Base-by-base conservation (phyloP, 2,797 vertebrate species). In the Epinephelus awoara region DNA sequence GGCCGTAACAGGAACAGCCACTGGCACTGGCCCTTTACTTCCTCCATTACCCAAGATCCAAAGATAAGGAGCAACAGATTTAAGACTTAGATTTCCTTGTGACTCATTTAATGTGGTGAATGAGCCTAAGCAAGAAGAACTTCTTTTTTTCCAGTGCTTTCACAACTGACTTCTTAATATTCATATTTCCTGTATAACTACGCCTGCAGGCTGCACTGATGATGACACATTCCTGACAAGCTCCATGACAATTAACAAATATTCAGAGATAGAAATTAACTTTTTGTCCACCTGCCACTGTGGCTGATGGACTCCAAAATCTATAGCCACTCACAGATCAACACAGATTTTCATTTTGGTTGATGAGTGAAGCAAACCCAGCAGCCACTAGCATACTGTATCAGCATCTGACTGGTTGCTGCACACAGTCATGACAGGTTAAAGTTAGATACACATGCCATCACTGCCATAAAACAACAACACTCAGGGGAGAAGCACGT, bases 41-140 rank as follows among this genome's bases (percentile, higher is more conserved):
- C 55, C 70, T 70, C 18, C 2, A 59, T 15, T 17, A 52, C 14
- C 38, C 17, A 64, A 56, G 17, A 50, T 17, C 61, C 14, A 80
- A 40, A 19, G 13, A 57, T 40, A 49, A 57, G 8, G 2, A 40
- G 15, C 6, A 50, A 14, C 19, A 76, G 13, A 27, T 58, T 12
- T 64, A 23, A 69, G 23, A 19, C 29, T 34, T 56, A 14, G 14
- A 77, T 62, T 80, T 68, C 40, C 14, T 54, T 64, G 14, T 29
- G 47, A 65, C 29, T 79, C 19, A 61, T 57, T 70, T 46, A 14
- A 66, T 6, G 18, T 17, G 6, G 5, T 8, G 62, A 77, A 19
- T 25, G 15, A 75, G 4, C 0, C 25, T 44, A 56, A 77, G 42
- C 44, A 77, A 83, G 85, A 90, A 88, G 68, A 51, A 15, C 2